Evolutionary conservation across 2,888 invertebrate species (phyloP), one percentile per base, ranked within the genome.

Genomic region (Tuta absoluta): DNA sequence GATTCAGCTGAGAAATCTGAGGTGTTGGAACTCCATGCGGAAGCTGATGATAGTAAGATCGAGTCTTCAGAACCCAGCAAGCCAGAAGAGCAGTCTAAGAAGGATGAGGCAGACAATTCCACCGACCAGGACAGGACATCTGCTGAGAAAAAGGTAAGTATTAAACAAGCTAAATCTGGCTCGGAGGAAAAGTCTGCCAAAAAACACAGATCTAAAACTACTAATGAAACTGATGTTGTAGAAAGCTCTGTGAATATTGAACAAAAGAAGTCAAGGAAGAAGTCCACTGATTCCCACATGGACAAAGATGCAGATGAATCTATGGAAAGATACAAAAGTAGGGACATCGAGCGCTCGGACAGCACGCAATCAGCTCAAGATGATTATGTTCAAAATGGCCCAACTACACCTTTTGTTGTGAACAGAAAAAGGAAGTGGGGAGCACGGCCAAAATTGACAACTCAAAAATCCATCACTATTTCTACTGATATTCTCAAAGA

Each of bases 401-500:
- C 86, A 72, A 63, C 81, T 66, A 33, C 56, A 17, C 81, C 85
- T 56, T 75, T 82, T 66, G 80, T 84, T 58, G 76, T 86, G 14
- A 87, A 78, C 62, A 84, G 91, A 58, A 92, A 92, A 72, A 72
- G 92, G 65, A 82, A 87, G 68, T 92, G 92, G 92, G 92, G 92
- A 1, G 85, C 89, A 0, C 81, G 92, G 37, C 81, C 83, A 19
- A 93, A 93, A 77, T 74, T 90, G 1, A 84, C 93, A 41, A 92
- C 93, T 63, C 93, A 93, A 65, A 94, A 94, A 63, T 93, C 94
- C 24, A 90, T 95, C 67, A 94, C 94, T 38, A 95, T 96, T 74
- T 95, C 95, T 14, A 95, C 95, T 21, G 95, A 95, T 85, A 93
- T 95, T 45, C 86, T 96, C 2, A 95, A 95, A 84, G 93, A 93